Percentiles rank a stretch among this genome's conserved stretches.
phyloP scores from a whole-genome alignment of 2,113 vertebrate species.

The Aplodontia rufa region DNA sequence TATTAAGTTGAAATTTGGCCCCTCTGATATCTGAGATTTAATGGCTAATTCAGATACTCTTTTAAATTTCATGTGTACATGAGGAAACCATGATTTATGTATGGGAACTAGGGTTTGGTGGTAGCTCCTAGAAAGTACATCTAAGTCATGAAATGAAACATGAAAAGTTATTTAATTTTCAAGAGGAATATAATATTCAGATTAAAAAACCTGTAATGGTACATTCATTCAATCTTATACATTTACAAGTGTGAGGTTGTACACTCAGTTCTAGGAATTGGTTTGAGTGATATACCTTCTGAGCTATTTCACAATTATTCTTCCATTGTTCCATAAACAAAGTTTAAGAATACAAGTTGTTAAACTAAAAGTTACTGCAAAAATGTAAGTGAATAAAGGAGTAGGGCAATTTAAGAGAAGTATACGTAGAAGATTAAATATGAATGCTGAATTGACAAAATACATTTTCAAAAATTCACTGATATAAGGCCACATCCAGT shows the following conservation, averaged over 20 bases:
- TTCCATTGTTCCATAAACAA: conserved; percentile 44
- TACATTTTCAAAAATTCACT: conserved; percentile 29
- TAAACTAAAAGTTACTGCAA: conserved; percentile 58
- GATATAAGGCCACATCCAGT: neutral
- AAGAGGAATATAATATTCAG: conserved; percentile 3
- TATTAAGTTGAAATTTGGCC: neutral
- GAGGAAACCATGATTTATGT: conserved; percentile 28
- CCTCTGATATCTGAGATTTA: conserved; percentile 36
- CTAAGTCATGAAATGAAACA: conserved; percentile 45
- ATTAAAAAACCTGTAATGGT: conserved; percentile 48
- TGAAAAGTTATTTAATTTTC: conserved; percentile 47
- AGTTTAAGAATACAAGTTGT: conserved; percentile 44
- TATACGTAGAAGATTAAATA: neutral
- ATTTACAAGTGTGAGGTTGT: neutral
- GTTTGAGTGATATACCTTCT: conserved; percentile 41
- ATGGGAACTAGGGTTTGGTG: neutral
- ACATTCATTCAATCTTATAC: conserved; percentile 19
- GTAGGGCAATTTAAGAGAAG: neutral
- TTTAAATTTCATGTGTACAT: conserved; percentile 5
- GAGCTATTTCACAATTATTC: conserved; percentile 25
- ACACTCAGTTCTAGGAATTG: neutral
- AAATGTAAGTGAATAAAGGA: conserved; percentile 46
- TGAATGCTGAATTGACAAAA: conserved; percentile 35
- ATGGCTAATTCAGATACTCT: conserved; percentile 20
- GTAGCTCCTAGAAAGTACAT: conserved; percentile 23